Percentiles rank a stretch among this genome's conserved stretches.
Evolutionary conservation across 2,888 invertebrate genomes (phyloP).

Genomic region (Teleogryllus oceanicus): DNA sequence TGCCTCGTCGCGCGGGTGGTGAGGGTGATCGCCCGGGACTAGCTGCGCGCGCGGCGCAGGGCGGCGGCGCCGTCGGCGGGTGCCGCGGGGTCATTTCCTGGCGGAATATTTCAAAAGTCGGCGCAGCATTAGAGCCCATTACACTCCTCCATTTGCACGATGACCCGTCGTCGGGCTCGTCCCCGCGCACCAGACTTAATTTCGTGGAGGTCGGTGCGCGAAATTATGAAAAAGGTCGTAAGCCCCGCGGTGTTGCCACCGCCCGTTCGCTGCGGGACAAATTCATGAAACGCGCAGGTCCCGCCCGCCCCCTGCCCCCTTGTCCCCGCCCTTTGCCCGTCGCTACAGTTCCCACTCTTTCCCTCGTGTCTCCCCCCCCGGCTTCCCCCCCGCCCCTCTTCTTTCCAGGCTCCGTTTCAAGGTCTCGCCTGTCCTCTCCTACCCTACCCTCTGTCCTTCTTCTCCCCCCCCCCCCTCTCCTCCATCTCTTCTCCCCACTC

Average conservation of each 20-base stretch:
- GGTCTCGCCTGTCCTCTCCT: no score
- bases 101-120: background rate
- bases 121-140: constrained; percentile 1
- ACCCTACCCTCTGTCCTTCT: no score
- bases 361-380: background rate
- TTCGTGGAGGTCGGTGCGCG: background rate
- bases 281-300: background rate
- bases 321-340: background rate
- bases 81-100: background rate
- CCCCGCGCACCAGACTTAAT: background rate
- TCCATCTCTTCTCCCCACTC: no score
- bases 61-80: no score
- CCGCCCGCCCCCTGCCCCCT: no score
- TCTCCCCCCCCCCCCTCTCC: no score
- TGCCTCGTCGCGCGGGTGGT: background rate
- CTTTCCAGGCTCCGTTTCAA: no score
- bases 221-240: constrained; percentile 1
- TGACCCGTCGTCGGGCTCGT: background rate
- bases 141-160: background rate
- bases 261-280: background rate
- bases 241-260: background rate
- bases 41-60: no score
- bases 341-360: background rate
- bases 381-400: no score
- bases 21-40: no score